Conservation (phyloP, 2,888 invertebrate species). For the Yponomeuta sedellus region DNA sequence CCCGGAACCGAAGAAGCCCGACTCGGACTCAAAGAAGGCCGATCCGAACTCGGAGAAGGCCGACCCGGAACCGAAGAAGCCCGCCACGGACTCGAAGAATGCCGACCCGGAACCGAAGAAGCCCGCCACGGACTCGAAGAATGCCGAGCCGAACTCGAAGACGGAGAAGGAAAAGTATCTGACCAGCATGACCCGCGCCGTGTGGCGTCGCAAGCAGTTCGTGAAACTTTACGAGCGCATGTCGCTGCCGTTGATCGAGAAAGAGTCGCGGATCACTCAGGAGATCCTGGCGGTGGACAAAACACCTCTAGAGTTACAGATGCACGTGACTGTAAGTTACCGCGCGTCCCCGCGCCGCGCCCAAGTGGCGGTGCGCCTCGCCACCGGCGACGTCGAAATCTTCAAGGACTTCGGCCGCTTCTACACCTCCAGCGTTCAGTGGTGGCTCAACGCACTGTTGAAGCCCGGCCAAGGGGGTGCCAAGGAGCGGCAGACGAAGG, state of each 20-base stretch:
- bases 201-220: constrained; percentile 49
- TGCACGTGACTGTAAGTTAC: constrained; percentile 38
- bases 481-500: neutral
- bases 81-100: too few relatives aligned
- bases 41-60: constrained; percentile 25
- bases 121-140: constrained; percentile 21
- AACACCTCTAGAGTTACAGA: constrained; percentile 30
- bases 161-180: constrained; percentile 40
- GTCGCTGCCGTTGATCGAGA: constrained; percentile 32
- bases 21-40: constrained; percentile 25
- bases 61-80: constrained; percentile 2
- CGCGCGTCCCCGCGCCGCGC: constrained; percentile 30
- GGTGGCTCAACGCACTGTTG: constrained; percentile 39
- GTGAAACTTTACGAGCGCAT: constrained; percentile 25
- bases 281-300: constrained; percentile 36
- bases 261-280: constrained; percentile 40
- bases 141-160: neutral
- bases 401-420: constrained; percentile 49
- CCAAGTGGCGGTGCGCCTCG: constrained; percentile 26
- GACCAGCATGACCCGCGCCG: constrained; percentile 32
- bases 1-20: constrained; percentile 29
- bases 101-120: constrained; percentile 21
- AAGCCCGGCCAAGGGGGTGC: constrained; percentile 20
- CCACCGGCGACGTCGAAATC: constrained; percentile 32
- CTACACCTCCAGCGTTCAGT: constrained; percentile 35